Base-by-base conservation (phyloP, 2,113 vertebrate genomes). In the Aegotheles bennettii region DNA sequence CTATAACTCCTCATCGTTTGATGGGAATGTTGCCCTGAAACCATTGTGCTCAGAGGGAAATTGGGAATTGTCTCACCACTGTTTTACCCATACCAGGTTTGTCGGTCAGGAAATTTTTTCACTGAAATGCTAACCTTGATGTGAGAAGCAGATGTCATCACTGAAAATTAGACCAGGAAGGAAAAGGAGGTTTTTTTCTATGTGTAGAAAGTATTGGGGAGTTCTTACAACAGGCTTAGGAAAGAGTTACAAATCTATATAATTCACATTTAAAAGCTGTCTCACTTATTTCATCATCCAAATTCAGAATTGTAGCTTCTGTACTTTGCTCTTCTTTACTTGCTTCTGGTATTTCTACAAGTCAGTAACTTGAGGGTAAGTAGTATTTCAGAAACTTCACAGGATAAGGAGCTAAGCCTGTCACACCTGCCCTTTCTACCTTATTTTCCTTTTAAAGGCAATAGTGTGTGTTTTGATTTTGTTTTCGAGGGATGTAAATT, bases 71-170 rank as follows among this genome's bases (percentile, higher is more conserved):
- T 85, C 45, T 88, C 63, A 45, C 61, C 71, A n/a, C 61, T 59
- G 59, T 33, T 94, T 79, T 95, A 95, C 51, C n/a, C n/a, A 28
- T 54, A 94, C 36, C 42, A 90, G 42, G 47, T 87, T 82, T 88
- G 80, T 91, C 2, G 48, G 59, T 88, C 48, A 24, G 48, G 68
- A 90, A 90, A 13, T 8, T 45, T 93, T 73, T 71, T 81, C 82
- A 18, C 73, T 93, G 73, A 70, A 94, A 42, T 51, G n/a, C 80
- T 96, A 64, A 54, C 42, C 40, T 33, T 88, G 73, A 94, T 81
- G 48, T 47, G 45, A 92, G 83, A 94, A 93, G 83, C 64, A 88
- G 64, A 92, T 82, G 70, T 67, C 53, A 19, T 73, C 47, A 13
- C n/a, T 87, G 20, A 29, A 93, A 95, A 79, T 51, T 23, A 59